Conservation (phyloP, 1,140 invertebrate genomes). For the Brachionus rotundiformis region DNA sequence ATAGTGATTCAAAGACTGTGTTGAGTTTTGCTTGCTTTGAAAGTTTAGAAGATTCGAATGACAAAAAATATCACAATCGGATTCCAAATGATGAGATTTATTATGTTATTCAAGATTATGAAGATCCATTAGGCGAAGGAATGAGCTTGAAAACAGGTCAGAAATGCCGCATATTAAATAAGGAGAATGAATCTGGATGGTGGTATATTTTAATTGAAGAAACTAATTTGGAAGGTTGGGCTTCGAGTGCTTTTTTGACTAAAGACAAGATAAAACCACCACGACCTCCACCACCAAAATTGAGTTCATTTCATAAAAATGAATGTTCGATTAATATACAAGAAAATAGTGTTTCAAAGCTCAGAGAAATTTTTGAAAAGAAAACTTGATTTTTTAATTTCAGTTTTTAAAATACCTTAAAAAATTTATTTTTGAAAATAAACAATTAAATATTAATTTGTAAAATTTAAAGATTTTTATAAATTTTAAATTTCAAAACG, state of each 20-base stretch:
- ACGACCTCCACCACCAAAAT: neutral
- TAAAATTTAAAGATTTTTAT: too few relatives aligned
- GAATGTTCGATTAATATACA: too few relatives aligned
- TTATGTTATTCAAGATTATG: conserved; percentile 26
- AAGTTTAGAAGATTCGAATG: neutral
- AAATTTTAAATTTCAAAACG: too few relatives aligned
- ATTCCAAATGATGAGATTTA: neutral
- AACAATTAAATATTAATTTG: too few relatives aligned
- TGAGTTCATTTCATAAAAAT: too few relatives aligned
- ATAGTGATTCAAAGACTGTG: neutral
- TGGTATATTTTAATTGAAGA: conserved; percentile 4
- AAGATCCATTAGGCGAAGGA: neutral
- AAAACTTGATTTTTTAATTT: neutral
- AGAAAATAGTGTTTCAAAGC: neutral
- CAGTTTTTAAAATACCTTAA: neutral
- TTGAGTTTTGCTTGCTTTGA: conserved; percentile 5
- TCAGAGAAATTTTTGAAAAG: neutral
- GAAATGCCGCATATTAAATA: neutral
- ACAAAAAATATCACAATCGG: neutral
- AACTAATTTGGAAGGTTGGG: neutral
- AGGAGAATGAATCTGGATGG: neutral
- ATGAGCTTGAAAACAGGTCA: conserved; percentile 13
- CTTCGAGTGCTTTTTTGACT: neutral
- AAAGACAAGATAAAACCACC: conserved; percentile 21
- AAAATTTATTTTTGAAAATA: too few relatives aligned